Evolutionary conservation across 2,113 vertebrate species (phyloP).

Genomic region (Podarcis raffonei): DNA sequence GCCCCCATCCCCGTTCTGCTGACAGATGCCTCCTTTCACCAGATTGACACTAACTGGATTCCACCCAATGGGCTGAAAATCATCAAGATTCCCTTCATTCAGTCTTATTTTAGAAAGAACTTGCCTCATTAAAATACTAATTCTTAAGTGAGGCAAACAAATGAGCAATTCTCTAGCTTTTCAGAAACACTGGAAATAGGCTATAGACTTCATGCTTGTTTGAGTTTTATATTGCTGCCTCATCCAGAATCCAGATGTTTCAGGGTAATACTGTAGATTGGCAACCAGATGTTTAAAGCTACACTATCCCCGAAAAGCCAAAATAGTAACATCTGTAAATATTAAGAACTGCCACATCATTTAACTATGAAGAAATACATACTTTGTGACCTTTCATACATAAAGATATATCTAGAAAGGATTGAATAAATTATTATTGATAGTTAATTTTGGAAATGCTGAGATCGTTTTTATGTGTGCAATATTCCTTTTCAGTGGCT

Average conservation of each 20-base stretch:
- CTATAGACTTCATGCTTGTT: slow-evolving; percentile 18
- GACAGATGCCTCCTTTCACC: background rate
- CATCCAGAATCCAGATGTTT: slow-evolving; percentile 55
- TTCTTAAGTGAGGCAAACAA: slow-evolving; percentile 32
- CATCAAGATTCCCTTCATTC: background rate
- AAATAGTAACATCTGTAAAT: background rate
- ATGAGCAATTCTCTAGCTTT: slow-evolving; percentile 13
- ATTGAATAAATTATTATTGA: background rate
- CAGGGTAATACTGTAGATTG: slow-evolving; percentile 42
- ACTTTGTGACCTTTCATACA: background rate
- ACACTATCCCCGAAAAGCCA: background rate
- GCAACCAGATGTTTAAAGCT: slow-evolving; percentile 45
- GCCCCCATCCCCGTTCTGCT: background rate
- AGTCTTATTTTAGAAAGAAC: slow-evolving; percentile 10
- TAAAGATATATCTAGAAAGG: background rate
- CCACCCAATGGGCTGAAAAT: background rate
- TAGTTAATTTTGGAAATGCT: background rate
- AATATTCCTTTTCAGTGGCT: background rate
- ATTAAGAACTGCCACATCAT: background rate
- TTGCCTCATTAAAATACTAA: slow-evolving; percentile 41
- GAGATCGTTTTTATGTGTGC: background rate
- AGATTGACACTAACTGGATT: background rate
- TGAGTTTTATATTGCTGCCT: slow-evolving; percentile 19
- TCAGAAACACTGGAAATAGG: slow-evolving; percentile 45
- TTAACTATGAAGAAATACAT: rapidly evolving